Percentiles rank a stretch among this genome's conserved stretches.
phyloP scores from a whole-genome alignment of 2,797 vertebrate genomes.

The Malurus leucopterus region DNA sequence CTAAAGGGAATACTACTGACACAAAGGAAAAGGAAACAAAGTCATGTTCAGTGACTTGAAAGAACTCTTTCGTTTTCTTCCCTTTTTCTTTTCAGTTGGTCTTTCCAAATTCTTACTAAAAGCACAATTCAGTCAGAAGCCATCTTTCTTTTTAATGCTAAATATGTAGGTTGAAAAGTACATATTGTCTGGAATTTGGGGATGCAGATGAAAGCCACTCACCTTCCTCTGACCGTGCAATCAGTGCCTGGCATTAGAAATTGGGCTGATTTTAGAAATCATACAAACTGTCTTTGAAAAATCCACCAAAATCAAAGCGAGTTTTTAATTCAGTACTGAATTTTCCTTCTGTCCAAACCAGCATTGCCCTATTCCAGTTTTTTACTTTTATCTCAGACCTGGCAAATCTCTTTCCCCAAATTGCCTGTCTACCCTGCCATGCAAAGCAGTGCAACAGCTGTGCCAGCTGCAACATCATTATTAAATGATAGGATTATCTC shows the following conservation, averaged over 20 bases:
- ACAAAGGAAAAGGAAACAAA: conserved; percentile 10
- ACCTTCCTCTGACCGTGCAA: neutral
- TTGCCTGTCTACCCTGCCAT: neutral
- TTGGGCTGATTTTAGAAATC: neutral
- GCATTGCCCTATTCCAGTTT: neutral
- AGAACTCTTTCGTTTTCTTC: neutral
- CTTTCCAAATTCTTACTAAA: neutral
- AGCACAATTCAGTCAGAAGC: neutral
- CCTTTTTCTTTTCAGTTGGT: neutral
- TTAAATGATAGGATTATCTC: neutral
- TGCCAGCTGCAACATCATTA: neutral
- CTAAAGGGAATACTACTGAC: neutral
- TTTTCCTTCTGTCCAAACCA: neutral
- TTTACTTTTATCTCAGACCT: neutral
- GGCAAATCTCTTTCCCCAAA: neutral
- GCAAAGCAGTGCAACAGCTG: neutral
- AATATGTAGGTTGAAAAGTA: neutral
- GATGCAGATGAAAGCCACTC: neutral
- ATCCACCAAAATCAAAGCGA: neutral
- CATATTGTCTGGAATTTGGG: neutral
- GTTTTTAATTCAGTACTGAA: neutral
- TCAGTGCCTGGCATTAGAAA: neutral
- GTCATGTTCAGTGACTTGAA: neutral
- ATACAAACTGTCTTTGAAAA: neutral
- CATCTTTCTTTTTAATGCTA: neutral